Percentiles rank a stretch among this genome's conserved stretches.
Conservation (phyloP, 2,797 vertebrate genomes). For the Amphiprion clarkii region DNA sequence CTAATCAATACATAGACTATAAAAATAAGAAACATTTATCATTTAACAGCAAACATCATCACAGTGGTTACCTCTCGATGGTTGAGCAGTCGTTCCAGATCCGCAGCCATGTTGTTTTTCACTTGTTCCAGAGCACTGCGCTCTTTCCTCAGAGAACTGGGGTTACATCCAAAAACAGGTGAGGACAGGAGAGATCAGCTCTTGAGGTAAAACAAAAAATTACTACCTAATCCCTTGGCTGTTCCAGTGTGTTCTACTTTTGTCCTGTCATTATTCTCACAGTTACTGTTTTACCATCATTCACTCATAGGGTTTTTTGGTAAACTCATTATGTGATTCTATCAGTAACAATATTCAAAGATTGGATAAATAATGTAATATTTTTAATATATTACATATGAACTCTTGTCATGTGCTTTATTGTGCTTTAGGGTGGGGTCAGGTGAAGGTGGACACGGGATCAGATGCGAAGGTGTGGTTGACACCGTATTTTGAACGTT, state of each 20-base stretch:
- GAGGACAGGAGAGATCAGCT: constrained; percentile 1
- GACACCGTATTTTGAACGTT: constrained; percentile 1
- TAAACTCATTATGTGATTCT: neutral
- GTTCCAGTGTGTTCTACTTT: no score
- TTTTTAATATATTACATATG: neutral
- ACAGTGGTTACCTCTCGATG: constrained; percentile 91
- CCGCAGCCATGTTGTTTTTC: constrained; percentile 97
- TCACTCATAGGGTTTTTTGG: neutral
- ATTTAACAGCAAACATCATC: neutral
- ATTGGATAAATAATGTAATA: neutral
- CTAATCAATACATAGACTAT: neutral
- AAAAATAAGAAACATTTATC: neutral
- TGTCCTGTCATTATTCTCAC: no score
- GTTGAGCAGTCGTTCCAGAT: constrained; percentile 95
- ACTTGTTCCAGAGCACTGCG: constrained; percentile 89
- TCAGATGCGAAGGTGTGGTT: neutral
- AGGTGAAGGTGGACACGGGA: neutral
- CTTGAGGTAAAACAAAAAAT: constrained; percentile 10
- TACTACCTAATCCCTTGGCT: neutral
- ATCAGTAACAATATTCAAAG: neutral
- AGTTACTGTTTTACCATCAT: neutral
- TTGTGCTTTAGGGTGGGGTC: neutral
- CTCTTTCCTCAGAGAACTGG: constrained; percentile 94
- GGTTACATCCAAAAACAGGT: constrained; percentile 25
- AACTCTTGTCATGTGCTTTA: neutral